Evolutionary conservation across 1,140 invertebrate species (phyloP), one percentile per base, ranked within the genome.

Genomic region (Calycopis cecrops): DNA sequence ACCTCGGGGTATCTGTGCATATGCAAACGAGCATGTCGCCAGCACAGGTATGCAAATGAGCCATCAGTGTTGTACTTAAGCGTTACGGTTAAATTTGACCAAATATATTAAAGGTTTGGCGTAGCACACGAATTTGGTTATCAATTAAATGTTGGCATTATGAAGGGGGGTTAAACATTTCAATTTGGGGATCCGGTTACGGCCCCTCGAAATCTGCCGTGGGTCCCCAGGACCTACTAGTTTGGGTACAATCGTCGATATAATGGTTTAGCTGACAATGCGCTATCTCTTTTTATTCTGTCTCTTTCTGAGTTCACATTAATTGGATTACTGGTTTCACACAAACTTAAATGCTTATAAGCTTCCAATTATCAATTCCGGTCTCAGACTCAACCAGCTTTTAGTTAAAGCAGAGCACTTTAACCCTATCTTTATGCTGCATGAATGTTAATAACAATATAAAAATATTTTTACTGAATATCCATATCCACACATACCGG

Each of bases 111-210:
- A 71, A 69, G 73, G 77, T 84, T 72, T 79, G 73, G 76, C 71
- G 76, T 69, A 66, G 71, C 71, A 57, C 69, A 68, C 65, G 71
- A 71, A 73, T 73, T 72, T 70, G 73, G 82, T 86, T 83, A 85
- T 83, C 83, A 86, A 85, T 86, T 85, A 79, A 75, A 83, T 82
- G 81, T 81, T 70, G 73, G 69, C 62, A 84, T 86, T 82, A 86
- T 69, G 77, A 78, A 67, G 63, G 69, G 76, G 78, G 83, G 67
- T 63, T 85, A 84, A 87, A 85, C 84, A 85, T 87, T 85, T 87
- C 81, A 87, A 85, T 87, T 84, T 87, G 67, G 79, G 67, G 79
- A 87, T 87, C 81, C 81, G 81, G 83, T 85, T 86, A 74, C 73
- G 67, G 65, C 70, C 78, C 76, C 70, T 67, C 21, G 21, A 71